These are phyloP conservation scores for Cryptophagus acutangulus DNA, from an alignment of 2,888 invertebrate genomes.

Conservation along the genomic window DNA sequence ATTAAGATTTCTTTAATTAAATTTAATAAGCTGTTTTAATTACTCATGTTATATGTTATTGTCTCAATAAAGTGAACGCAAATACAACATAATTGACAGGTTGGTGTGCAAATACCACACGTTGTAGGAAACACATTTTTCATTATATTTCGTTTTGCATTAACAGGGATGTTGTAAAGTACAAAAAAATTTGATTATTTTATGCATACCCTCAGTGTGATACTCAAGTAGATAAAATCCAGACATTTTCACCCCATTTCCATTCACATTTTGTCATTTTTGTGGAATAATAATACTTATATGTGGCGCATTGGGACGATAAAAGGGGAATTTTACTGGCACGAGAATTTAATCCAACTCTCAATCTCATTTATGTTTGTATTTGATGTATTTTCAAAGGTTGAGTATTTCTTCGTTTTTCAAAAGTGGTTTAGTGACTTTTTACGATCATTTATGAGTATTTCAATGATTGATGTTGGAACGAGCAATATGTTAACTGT, in stretches of 20 bases:
- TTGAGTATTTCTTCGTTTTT: not conserved
- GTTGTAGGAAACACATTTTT: no score
- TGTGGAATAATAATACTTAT: slow-evolving; percentile 41
- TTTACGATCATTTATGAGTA: no score
- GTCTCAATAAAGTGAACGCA: no score
- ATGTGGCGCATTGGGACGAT: slow-evolving; percentile 40
- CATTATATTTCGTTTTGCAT: no score
- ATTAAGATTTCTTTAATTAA: no score
- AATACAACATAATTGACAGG: no score
- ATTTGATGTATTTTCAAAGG: slow-evolving; percentile 1
- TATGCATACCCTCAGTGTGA: slow-evolving; percentile 14
- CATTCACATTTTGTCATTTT: slow-evolving; percentile 44
- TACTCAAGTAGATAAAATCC: slow-evolving; percentile 33
- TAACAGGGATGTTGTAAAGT: not conserved
- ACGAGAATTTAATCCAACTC: slow-evolving; percentile 33
- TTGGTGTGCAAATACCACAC: no score
- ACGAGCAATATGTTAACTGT: no score
- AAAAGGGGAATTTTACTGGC: slow-evolving; percentile 38
- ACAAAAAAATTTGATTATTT: slow-evolving; percentile 3
- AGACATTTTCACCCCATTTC: slow-evolving; percentile 43
- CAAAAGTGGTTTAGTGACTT: no score
- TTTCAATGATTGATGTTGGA: no score
- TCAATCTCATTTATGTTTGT: slow-evolving; percentile 27
- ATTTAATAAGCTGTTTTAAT: no score
- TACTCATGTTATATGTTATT: no score